These are phyloP conservation scores for Antitype chi DNA, from an alignment of 2,888 invertebrate genomes.

Conservation along the genomic window DNA sequence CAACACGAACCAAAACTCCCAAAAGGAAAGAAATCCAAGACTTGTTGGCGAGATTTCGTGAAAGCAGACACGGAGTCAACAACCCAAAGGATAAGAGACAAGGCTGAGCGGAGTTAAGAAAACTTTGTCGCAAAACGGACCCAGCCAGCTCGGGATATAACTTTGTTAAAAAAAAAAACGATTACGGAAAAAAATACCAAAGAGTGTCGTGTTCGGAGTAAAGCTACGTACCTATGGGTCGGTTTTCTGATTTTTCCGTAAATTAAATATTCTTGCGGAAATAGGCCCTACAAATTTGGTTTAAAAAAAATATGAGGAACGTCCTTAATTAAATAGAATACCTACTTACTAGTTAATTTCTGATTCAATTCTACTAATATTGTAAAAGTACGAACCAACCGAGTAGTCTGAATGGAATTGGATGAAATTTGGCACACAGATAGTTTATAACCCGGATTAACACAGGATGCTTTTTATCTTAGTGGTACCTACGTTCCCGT, in stretches of 20 bases:
- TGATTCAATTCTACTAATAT: too few species aligned
- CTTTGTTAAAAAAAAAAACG: conserved; percentile 41
- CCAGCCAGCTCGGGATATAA: conserved; percentile 2
- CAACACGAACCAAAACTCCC: conserved; percentile 3
- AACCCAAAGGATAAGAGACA: conserved; percentile 34
- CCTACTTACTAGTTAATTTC: not conserved
- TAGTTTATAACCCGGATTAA: too few species aligned
- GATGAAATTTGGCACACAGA: too few species aligned
- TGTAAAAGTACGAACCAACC: too few species aligned
- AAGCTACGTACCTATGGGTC: not conserved
- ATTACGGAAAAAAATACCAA: conserved; percentile 35
- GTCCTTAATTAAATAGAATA: not conserved
- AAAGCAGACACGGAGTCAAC: conserved; percentile 38
- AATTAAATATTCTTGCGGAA: not conserved
- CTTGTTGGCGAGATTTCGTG: conserved; percentile 21
- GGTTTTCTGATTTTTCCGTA: not conserved
- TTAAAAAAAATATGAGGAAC: conserved; percentile 5
- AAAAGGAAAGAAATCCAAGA: conserved; percentile 21
- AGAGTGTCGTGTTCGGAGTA: conserved; percentile 29
- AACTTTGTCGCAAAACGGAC: conserved; percentile 48
- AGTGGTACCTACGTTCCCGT: too few species aligned
- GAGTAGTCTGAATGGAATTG: too few species aligned
- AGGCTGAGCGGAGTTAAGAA: conserved; percentile 36
- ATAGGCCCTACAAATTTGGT: not conserved
- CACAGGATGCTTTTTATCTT: too few species aligned